These are phyloP conservation scores for Drosophila teissieri DNA, from an alignment of 1,140 invertebrate species.

Conservation along the genomic window DNA sequence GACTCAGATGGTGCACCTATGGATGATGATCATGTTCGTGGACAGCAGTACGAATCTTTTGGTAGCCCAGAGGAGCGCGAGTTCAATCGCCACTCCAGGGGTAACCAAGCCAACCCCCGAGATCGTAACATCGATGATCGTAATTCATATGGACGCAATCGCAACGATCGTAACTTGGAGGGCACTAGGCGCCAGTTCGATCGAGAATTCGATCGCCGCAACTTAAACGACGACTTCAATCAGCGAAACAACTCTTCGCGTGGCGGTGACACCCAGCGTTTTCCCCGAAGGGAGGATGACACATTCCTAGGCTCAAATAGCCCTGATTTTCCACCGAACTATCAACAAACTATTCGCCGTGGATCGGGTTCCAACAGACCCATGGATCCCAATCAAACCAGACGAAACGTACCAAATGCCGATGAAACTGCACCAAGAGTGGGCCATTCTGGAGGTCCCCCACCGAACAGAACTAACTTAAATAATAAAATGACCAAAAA, in stretches of 20 bases:
- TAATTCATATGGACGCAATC: constrained; percentile 9
- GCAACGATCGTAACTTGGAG: constrained; percentile 9
- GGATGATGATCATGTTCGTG: background rate
- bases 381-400: background rate
- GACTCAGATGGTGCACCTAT: background rate
- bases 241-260: constrained; percentile 2
- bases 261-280: background rate
- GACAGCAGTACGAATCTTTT: background rate
- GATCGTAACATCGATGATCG: constrained; percentile 8
- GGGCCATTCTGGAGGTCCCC: no score
- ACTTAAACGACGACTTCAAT: constrained; percentile 24
- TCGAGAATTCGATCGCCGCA: constrained; percentile 1
- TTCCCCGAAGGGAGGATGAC: background rate
- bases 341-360: background rate
- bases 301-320: constrained; percentile 5
- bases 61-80: background rate
- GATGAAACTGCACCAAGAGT: background rate
- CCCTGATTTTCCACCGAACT: constrained; percentile 1
- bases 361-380: constrained; percentile 3
- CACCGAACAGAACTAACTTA: background rate
- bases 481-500: background rate
- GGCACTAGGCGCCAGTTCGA: constrained; percentile 9
- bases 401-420: background rate
- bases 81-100: background rate
- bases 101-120: background rate